Evolutionary conservation across 2,113 vertebrate genomes (phyloP), one percentile per base, ranked within the genome.

Genomic region (Dasyurus viverrinus): DNA sequence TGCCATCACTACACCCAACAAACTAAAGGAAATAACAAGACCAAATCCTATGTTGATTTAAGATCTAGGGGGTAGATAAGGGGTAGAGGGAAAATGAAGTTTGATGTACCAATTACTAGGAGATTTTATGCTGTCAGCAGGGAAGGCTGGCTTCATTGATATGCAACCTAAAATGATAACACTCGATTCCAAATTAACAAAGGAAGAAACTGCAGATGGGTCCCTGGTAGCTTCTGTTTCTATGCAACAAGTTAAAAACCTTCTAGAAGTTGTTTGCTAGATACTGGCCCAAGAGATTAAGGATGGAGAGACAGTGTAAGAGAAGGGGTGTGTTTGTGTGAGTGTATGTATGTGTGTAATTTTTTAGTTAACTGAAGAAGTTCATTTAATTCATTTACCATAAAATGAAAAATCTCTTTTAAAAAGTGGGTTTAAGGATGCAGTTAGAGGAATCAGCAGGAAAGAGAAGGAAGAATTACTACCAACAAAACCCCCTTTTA

Each of bases 401-500:
- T 76, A 89, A 52, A 93, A 89, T 89, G 93, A 96, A 95, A 93
- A 30, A 16, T n/a, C 60, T 68, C 30, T 68, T 48, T 48, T 48
- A 68, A 68, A 68, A 36, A n/a, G 30, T n/a, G 60, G 30, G 12
- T 7, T 68, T n/a, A 68, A 68, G 14, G 60, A 68, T 68, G 12
- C 60, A n/a, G 11, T 19, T 16, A 68, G 30, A 68, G 30, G 36
- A 68, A 14, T 11, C 68, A 19, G 14, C 16, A 36, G 4, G 1
- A 76, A 6, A 24, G 3, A 12, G 27, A 68, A 68, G 12, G 10
- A 30, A 68, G 30, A 68, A 36, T 26, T 14, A 60, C 11, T 3
- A 68, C 11, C 30, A 92, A 94, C 90, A 92, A 53, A 97, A 93
- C 94, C 90, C 92, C 54, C 54, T 8, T 8, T 95, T 53, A 14